Evolutionary conservation across 2,797 vertebrate species (phyloP).

Genomic region (Oceanodroma leucorhoa): DNA sequence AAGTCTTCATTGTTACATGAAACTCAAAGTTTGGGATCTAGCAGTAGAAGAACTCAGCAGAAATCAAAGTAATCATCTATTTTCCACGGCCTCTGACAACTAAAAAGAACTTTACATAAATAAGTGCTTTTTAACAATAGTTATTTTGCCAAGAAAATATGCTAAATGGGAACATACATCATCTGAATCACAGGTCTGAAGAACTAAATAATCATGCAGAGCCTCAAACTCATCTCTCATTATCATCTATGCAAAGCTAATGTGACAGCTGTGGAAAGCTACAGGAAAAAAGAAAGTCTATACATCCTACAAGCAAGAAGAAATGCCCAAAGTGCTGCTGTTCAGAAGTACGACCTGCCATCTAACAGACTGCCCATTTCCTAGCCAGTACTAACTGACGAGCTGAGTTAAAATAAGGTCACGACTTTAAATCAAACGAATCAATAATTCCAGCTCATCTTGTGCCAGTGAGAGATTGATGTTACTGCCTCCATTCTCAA

Average conservation of each 20-base stretch:
- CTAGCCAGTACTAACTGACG: not conserved
- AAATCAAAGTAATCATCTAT: not conserved
- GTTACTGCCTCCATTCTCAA: not conserved
- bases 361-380: not conserved
- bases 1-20: not conserved
- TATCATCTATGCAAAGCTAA: not conserved
- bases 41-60: not conserved
- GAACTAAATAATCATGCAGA: not conserved
- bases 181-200: not conserved
- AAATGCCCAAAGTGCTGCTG: not conserved
- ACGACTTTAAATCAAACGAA: not conserved
- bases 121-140: not conserved
- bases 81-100: not conserved
- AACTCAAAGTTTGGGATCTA: not conserved
- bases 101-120: not conserved
- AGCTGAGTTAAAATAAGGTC: constrained; percentile 2
- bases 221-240: not conserved
- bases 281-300: not conserved
- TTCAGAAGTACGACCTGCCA: not conserved
- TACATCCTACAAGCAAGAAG: not conserved
- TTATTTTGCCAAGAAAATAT: not conserved
- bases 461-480: not conserved
- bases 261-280: not conserved
- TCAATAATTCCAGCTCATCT: not conserved
- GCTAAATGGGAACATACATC: not conserved